A percentile compares a stretch with the other conserved stretches of the same genome.
Evolutionary conservation across 35 echinoderm and acorn worm species (phyloP).

Genomic region (Apostichopus parvimensis): DNA sequence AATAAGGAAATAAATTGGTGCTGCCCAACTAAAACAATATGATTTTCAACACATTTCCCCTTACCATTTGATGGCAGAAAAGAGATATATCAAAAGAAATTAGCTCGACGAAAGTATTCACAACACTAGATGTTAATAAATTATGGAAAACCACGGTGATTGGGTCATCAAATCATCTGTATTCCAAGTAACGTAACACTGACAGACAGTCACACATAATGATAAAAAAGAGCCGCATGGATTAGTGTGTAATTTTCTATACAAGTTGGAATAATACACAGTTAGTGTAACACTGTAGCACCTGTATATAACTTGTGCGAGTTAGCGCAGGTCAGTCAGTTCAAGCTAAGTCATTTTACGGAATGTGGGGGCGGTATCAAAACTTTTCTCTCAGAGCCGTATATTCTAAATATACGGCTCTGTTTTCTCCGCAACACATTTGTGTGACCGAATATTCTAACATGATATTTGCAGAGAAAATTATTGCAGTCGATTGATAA

Average conservation of each 20-base stretch:
- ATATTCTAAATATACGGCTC: too few relatives aligned
- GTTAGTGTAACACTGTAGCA: neutral
- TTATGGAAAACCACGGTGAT: neutral
- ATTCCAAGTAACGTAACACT: neutral
- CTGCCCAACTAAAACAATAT: neutral
- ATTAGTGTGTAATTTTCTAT: slow-evolving; percentile 15
- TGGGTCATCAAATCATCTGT: slow-evolving; percentile 17
- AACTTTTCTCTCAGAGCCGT: too few relatives aligned
- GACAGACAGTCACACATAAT: neutral
- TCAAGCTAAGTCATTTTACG: neutral
- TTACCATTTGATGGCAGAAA: slow-evolving; percentile 5
- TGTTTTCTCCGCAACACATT: too few relatives aligned
- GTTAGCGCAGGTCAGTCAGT: too few relatives aligned
- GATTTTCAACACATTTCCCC: neutral
- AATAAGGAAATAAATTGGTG: slow-evolving; percentile 9
- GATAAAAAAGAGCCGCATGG: neutral
- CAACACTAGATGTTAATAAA: neutral
- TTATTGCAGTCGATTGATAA: too few relatives aligned
- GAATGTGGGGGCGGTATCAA: neutral
- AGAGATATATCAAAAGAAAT: neutral
- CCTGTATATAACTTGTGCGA: neutral
- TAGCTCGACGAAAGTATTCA: neutral
- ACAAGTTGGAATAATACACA: neutral
- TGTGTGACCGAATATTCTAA: too few relatives aligned
- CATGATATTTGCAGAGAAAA: too few relatives aligned